Conservation (phyloP, 2,888 invertebrate genomes). For the Cantharis lateralis region DNA sequence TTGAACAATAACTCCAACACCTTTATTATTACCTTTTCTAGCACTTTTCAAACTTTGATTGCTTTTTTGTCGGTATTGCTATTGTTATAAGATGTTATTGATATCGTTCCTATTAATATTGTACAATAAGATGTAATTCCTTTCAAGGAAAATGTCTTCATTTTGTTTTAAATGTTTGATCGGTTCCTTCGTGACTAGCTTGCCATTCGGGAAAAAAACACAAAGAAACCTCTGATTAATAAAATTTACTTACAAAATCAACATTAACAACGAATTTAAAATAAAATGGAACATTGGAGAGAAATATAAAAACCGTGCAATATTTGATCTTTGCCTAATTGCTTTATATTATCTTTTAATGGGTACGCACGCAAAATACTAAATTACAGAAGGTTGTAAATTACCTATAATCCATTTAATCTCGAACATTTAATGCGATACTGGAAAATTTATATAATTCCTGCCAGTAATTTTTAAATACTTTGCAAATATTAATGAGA, state of each 20-base stretch:
- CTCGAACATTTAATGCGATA: not conserved
- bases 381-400: not conserved
- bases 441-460: not conserved
- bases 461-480: not conserved
- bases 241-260: not conserved
- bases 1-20: conserved; percentile 7
- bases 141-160: not conserved
- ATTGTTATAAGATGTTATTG: not conserved
- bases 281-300: not conserved
- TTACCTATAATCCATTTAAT: not conserved
- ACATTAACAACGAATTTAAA: not conserved
- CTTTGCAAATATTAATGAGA: not conserved
- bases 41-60: conserved; percentile 7
- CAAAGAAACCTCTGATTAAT: not conserved
- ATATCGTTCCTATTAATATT: not conserved
- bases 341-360: not conserved
- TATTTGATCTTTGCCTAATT: not conserved
- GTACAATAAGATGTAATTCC: not conserved
- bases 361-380: not conserved
- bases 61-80: not conserved
- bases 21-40: conserved; percentile 8
- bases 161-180: not conserved
- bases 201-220: not conserved
- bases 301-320: not conserved
- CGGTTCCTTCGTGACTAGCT: not conserved